Evolutionary conservation across 2,888 invertebrate genomes (phyloP), one percentile per base, ranked within the genome.

Genomic region (Ormyrus thymus): DNA sequence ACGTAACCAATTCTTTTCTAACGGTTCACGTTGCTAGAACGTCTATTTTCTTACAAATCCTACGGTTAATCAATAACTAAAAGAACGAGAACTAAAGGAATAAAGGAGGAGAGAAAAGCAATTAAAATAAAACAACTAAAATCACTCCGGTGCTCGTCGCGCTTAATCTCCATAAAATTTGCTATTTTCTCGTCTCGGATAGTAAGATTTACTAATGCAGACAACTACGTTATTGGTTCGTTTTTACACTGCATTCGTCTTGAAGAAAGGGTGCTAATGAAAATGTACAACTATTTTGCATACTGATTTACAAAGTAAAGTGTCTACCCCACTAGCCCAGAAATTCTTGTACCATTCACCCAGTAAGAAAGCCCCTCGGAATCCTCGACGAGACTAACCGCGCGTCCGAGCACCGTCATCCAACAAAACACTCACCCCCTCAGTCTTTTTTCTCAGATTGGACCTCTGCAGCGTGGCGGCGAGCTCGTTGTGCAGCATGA

Each of bases 391-490:
- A 55, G 64, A 73, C 56, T 73, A 48, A 73, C 64, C 64, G 46
- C 46, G 62, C 10, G 48, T 59, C 9, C 50, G 56, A 43, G 51
- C 10, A 43, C 29, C 29, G 29, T 29, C 29, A 29, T 29, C 11
- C n/a, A 53, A 56, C 9, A 53, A 45, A 62, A 45, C 62, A 77
- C 80, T 78, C 82, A 85, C 85, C 79, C 83, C 83, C 89, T 94
- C 94, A 89, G 94, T 94, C 90, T 93, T 93, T 91, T 94, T 94
- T 86, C 93, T 93, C 85, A 95, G 91, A 91, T 95, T 95, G 74
- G 95, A 95, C 87, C 95, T 93, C 84, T 94, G 95, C 80, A 96
- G 90, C 7, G 95, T 96, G 79, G 95, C 93, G 75, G 93, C 94
- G 83, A 96, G 90, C 90, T 96, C 95, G 78, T 93, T 93, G 85